These are phyloP conservation scores for Nymphalis c-album DNA, from an alignment of 2,888 invertebrate species.

Conservation along the genomic window DNA sequence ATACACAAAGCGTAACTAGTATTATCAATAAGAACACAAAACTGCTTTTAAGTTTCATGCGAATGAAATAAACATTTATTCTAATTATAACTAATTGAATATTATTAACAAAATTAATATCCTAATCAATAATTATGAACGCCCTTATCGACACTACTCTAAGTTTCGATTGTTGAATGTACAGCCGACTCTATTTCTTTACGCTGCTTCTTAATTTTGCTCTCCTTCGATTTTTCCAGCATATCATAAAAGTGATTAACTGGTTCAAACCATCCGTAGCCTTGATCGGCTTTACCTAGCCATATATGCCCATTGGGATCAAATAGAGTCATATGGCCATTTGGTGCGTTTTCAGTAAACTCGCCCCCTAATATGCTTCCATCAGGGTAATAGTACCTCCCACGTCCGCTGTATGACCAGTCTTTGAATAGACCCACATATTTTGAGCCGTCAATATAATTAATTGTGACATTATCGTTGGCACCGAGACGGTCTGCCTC, in stretches of 20 bases:
- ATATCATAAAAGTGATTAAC: constrained; percentile 70
- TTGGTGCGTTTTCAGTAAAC: constrained; percentile 78
- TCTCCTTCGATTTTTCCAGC: constrained; percentile 52
- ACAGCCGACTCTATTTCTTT: constrained; percentile 4
- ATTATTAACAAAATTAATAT: not conserved
- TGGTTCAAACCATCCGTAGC: constrained; percentile 66
- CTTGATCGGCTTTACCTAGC: constrained; percentile 70
- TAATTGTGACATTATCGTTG: constrained; percentile 56
- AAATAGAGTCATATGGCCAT: constrained; percentile 61
- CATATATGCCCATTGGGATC: constrained; percentile 80
- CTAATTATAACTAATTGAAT: not conserved
- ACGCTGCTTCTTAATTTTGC: constrained; percentile 26
- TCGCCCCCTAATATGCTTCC: constrained; percentile 68
- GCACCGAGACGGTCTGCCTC: constrained; percentile 73
- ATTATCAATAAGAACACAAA: too few species aligned
- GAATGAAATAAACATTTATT: too few species aligned
- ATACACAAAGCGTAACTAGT: too few species aligned
- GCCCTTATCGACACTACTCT: constrained; percentile 11
- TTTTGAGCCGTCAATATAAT: constrained; percentile 70
- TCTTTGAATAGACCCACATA: constrained; percentile 77
- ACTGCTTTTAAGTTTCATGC: too few species aligned
- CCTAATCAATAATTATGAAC: not conserved
- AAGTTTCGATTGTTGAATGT: constrained; percentile 19
- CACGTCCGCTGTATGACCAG: constrained; percentile 72
- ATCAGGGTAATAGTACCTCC: constrained; percentile 78